Evolutionary conservation across 2,888 invertebrate genomes (phyloP).

Genomic region (Hydrotaea cyrtoneurina): DNA sequence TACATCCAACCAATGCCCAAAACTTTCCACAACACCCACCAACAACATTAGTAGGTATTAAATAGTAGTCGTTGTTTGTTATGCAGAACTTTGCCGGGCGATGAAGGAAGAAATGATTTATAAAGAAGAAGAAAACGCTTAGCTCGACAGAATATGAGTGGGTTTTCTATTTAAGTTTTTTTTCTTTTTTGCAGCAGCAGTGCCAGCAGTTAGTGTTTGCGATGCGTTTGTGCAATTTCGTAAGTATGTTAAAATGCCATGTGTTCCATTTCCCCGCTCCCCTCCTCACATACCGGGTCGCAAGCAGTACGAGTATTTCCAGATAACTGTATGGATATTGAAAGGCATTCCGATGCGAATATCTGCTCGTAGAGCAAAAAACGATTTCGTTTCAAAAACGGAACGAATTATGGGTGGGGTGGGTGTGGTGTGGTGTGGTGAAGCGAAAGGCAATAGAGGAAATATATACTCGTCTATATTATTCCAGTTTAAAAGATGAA

Average conservation of each 20-base stretch:
- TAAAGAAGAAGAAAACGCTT: constrained; percentile 26
- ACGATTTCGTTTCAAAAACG: no score
- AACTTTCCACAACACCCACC: neutral
- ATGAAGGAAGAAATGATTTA: neutral
- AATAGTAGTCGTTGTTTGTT: constrained; percentile 4
- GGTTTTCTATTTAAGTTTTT: no score
- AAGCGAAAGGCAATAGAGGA: neutral
- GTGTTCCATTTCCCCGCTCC: neutral
- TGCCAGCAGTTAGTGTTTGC: neutral
- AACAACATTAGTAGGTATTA: neutral
- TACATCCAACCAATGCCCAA: no score
- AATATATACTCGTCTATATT: neutral
- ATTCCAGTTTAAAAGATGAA: constrained; percentile 22
- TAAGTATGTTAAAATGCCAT: constrained; percentile 10
- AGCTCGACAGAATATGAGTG: constrained; percentile 34
- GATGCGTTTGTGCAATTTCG: constrained; percentile 4
- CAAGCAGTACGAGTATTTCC: no score
- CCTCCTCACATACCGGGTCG: neutral
- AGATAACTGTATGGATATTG: neutral
- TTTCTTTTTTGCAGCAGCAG: no score
- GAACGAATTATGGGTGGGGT: no score
- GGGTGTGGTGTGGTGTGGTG: no score
- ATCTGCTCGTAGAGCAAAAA: neutral
- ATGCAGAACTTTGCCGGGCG: neutral
- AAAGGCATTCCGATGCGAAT: neutral